phyloP scores from a whole-genome alignment of 2,113 vertebrate species.

The Dipodomys stephensi region DNA sequence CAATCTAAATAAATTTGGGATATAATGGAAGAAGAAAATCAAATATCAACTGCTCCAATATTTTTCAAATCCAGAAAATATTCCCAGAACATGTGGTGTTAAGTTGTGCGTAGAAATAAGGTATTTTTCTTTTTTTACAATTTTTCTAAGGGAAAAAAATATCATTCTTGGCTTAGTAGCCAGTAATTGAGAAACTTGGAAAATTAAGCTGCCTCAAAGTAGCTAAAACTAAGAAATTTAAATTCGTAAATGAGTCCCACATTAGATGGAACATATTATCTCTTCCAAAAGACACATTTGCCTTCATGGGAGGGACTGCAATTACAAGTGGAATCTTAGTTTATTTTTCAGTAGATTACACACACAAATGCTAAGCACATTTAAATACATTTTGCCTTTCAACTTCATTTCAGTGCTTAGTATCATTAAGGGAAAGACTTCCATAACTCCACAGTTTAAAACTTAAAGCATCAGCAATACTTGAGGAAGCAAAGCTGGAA shows the following conservation, averaged over 20 bases:
- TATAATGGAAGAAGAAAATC: not conserved
- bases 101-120: not conserved
- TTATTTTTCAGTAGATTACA: constrained; percentile 58
- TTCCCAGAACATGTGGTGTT: not conserved
- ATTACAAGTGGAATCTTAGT: constrained; percentile 31
- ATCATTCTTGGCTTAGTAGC: not conserved
- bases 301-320: constrained; percentile 6
- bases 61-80: constrained; percentile 22
- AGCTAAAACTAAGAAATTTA: constrained; percentile 10
- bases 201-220: constrained; percentile 23
- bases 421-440: constrained; percentile 46
- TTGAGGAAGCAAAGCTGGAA: not conserved
- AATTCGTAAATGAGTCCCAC: constrained; percentile 27
- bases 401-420: not conserved
- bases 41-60: constrained; percentile 2
- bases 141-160: not conserved
- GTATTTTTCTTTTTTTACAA: not conserved
- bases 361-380: constrained; percentile 29
- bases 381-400: constrained; percentile 59
- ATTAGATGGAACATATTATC: constrained; percentile 38
- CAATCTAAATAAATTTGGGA: constrained; percentile 14
- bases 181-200: not conserved
- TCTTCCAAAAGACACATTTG: constrained; percentile 56
- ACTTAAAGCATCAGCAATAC: constrained; percentile 14
- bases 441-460: constrained; percentile 27